A percentile compares a stretch with the other conserved stretches of the same genome.
Conservation (phyloP, 2,888 invertebrate genomes). For the Polia nebulosa region DNA sequence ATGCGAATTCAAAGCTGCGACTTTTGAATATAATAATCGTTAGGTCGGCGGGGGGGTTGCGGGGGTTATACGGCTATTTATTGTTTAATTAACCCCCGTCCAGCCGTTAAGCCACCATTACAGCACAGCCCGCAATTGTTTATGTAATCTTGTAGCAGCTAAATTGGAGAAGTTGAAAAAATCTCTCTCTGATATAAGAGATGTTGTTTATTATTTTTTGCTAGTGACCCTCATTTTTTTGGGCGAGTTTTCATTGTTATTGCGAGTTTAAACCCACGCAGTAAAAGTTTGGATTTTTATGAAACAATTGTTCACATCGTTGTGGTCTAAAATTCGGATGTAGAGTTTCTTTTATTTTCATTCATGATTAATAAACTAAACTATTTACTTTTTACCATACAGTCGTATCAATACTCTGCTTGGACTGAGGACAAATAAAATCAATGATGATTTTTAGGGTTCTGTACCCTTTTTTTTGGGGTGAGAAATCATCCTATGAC, state of each 20-base stretch:
- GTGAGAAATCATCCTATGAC: too few species aligned
- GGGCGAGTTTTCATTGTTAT: slow-evolving; percentile 43
- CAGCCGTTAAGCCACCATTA: slow-evolving; percentile 78
- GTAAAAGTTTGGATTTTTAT: slow-evolving; percentile 13
- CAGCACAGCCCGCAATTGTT: slow-evolving; percentile 79
- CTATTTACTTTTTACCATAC: neutral
- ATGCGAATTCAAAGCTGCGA: slow-evolving; percentile 89
- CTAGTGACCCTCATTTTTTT: slow-evolving; percentile 52
- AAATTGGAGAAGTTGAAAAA: slow-evolving; percentile 83
- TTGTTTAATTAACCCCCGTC: slow-evolving; percentile 89
- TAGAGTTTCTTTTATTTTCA: neutral
- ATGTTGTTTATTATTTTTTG: slow-evolving; percentile 64
- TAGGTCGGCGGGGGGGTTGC: slow-evolving; percentile 66
- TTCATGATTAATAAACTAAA: too few species aligned
- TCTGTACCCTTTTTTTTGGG: too few species aligned
- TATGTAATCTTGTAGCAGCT: slow-evolving; percentile 79
- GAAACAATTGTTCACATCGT: slow-evolving; percentile 14
- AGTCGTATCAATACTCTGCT: neutral
- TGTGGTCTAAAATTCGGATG: neutral
- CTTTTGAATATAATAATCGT: slow-evolving; percentile 89
- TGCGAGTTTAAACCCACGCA: slow-evolving; percentile 28
- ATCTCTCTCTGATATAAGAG: slow-evolving; percentile 67
- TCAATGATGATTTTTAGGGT: neutral
- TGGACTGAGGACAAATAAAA: neutral
- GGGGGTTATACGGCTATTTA: slow-evolving; percentile 80